phyloP scores from a whole-genome alignment of 2,113 vertebrate genomes.

The Lontra canadensis region DNA sequence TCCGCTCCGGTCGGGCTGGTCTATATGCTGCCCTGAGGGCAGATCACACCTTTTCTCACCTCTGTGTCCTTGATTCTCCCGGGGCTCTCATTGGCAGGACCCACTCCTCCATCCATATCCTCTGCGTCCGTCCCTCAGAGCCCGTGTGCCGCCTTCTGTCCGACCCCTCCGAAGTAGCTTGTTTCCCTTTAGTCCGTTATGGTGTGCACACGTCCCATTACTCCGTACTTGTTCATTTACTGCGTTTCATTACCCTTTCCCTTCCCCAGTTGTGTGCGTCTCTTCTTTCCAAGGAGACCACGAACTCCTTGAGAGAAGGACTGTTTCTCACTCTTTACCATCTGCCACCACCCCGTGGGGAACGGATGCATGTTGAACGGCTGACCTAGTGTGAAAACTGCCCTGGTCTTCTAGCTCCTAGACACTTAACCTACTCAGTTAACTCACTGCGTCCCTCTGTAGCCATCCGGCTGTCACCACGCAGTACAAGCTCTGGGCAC shows the following conservation, averaged over 20 bases:
- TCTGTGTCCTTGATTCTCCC: not conserved
- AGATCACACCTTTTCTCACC: not conserved
- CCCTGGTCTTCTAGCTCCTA: not conserved
- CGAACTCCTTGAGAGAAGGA: not conserved
- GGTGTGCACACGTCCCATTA: not conserved
- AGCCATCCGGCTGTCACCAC: not conserved
- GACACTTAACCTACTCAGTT: not conserved
- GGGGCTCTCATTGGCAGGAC: not conserved
- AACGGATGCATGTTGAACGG: not conserved
- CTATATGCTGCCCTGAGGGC: accelerated
- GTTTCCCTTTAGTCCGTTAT: not conserved
- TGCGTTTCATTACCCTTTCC: not conserved
- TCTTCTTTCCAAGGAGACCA: not conserved
- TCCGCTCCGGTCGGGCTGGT: accelerated
- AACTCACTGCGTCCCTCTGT: not conserved
- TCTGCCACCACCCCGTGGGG: not conserved
- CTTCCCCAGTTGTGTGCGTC: not conserved
- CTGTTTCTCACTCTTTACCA: not conserved
- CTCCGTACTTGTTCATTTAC: not conserved
- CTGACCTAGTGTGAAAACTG: not conserved
- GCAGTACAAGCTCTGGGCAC: not conserved
- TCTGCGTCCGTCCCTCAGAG: not conserved
- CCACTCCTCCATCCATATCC: not conserved
- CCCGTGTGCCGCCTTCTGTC: not conserved
- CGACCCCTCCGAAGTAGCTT: not conserved